Conservation (phyloP, 2,888 invertebrate species). For the Lasioglossum pauxillum region DNA sequence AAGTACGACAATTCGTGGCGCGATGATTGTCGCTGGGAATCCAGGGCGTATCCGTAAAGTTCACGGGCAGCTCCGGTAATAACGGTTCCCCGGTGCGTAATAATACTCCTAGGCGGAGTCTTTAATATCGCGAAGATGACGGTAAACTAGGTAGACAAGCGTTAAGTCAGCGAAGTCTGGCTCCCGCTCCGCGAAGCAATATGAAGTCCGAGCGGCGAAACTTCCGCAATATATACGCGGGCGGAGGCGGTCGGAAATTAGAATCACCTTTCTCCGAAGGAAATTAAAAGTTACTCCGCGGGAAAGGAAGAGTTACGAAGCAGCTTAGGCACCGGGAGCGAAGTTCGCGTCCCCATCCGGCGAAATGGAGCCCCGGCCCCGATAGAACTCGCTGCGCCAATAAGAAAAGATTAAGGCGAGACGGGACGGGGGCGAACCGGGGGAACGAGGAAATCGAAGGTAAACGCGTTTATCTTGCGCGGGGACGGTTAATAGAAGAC, state of each 20-base stretch:
- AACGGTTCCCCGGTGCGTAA: conserved; percentile 59
- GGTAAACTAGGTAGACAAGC: conserved; percentile 72
- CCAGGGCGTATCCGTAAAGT: conserved; percentile 32
- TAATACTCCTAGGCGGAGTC: conserved; percentile 60
- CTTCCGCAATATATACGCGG: conserved; percentile 66
- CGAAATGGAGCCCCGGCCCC: conserved; percentile 26
- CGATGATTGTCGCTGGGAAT: background rate
- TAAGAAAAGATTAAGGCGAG: conserved; percentile 1
- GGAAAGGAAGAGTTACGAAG: conserved; percentile 58
- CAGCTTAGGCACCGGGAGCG: conserved; percentile 43
- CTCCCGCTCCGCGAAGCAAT: conserved; percentile 47
- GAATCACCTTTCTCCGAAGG: conserved; percentile 67
- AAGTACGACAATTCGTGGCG: background rate
- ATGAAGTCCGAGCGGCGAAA: conserved; percentile 69
- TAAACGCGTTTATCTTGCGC: conserved; percentile 10
- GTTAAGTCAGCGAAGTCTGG: conserved; percentile 65
- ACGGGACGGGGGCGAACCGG: background rate
- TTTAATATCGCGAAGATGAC: conserved; percentile 70
- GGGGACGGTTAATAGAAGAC: background rate
- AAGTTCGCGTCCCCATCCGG: conserved; percentile 20
- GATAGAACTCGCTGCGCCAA: conserved; percentile 16
- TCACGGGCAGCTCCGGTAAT: conserved; percentile 59
- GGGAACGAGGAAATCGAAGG: conserved; percentile 6
- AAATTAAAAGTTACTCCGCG: conserved; percentile 70
- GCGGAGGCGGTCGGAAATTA: conserved; percentile 63